phyloP scores from a whole-genome alignment of 2,888 invertebrate species.

The Noctua janthe region DNA sequence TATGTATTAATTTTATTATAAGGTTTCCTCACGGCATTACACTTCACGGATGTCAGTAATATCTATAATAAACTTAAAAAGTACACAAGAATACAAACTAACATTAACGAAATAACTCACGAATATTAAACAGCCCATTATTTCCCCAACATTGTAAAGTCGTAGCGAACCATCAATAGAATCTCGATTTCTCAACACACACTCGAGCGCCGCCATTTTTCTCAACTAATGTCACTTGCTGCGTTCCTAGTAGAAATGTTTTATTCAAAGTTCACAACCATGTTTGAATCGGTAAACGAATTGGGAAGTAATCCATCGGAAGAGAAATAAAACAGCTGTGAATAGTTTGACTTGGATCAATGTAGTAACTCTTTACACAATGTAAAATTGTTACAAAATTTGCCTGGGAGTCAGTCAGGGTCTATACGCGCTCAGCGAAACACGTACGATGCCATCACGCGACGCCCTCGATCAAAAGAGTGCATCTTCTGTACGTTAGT shows the following conservation, averaged over 20 bases:
- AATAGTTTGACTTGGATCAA: constrained; percentile 2
- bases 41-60: background rate
- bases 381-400: background rate
- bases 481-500: no score
- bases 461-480: no score
- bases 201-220: constrained; percentile 45
- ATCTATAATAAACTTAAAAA: background rate
- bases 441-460: no score
- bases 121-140: background rate
- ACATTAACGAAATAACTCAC: background rate
- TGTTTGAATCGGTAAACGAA: constrained; percentile 48
- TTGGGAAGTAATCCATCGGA: constrained; percentile 47
- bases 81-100: background rate
- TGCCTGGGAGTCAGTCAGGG: background rate
- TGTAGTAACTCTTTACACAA: background rate
- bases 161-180: constrained; percentile 26
- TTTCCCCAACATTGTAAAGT: constrained; percentile 7
- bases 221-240: constrained; percentile 59
- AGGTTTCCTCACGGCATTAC: no score
- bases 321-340: constrained; percentile 36
- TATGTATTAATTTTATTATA: no score
- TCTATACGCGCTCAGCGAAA: no score
- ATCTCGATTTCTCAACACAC: constrained; percentile 19
- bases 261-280: constrained; percentile 54
- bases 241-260: constrained; percentile 53